Base-by-base conservation (phyloP, 2,888 invertebrate species). In the Labia minor region DNA sequence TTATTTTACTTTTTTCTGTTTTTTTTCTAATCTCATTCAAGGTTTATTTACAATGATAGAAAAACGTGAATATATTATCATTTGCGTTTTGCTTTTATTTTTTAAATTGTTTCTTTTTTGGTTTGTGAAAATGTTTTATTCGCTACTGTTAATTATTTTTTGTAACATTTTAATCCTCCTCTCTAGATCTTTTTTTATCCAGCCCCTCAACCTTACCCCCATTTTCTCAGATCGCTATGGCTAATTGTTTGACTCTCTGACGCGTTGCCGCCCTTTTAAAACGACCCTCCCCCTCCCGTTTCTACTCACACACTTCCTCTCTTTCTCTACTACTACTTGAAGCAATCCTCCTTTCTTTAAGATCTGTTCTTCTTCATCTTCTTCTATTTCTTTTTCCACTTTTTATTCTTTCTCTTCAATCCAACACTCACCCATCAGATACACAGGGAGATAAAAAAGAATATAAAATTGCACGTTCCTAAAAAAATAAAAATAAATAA, bases 191-290 rank as follows among this genome's bases (percentile, higher is more conserved):
- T 49, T 49, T 49, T 16, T 8, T 49, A 4, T 14, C 3, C 49
- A 8, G n/a, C 14, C 16, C 49, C 49, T 49, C n/a, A n/a, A n/a
- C n/a, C n/a, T n/a, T n/a, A n/a, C n/a, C n/a, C n/a, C n/a, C n/a
- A n/a, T 49, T 14, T 49, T 49, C 14, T 49, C 49, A 49, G 49
- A 49, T 49, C 49, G 49, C 49, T 49, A 49, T 11, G 49, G 49
- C 49, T 49, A 49, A 49, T 49, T 49, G 49, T 49, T 49, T 49
- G 49, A 49, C 49, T 49, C 49, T 49, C n/a, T 49, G 49, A 49
- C 49, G 49, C 49, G 49, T 49, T 16, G 49, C 49, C 2, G 49
- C 49, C 49, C 49, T 49, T 49, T 49, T 49, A 49, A 49, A n/a
- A n/a, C n/a, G n/a, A n/a, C 33, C 33, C 33, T 33, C 33, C 6